Evolutionary conservation across 1,140 invertebrate genomes (phyloP).

Genomic region (Watersipora subatra): DNA sequence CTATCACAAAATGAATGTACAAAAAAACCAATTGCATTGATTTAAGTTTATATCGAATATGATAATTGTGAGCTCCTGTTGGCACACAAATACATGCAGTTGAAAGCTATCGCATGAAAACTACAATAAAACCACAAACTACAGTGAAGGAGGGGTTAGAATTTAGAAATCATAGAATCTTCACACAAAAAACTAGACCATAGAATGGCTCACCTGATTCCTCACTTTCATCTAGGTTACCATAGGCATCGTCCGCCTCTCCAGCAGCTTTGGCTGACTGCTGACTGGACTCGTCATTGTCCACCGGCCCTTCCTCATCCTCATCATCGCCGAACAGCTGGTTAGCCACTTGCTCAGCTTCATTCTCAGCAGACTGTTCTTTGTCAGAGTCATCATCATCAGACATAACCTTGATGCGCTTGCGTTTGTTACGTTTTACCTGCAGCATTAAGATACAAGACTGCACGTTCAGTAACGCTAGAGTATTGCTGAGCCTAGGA

Average conservation of each 20-base stretch:
- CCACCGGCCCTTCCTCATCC: slow-evolving; percentile 46
- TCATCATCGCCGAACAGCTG: slow-evolving; percentile 73
- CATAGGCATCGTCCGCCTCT: slow-evolving; percentile 46
- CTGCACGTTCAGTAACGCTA: slow-evolving; percentile 41
- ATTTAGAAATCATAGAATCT: neutral
- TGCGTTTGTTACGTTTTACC: slow-evolving; percentile 83
- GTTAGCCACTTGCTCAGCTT: slow-evolving; percentile 68
- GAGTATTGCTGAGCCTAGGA: too few species aligned
- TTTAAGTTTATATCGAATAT: too few species aligned
- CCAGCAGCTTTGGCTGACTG: slow-evolving; percentile 14
- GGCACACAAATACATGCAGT: too few species aligned
- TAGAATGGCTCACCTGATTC: slow-evolving; percentile 23
- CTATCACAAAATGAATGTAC: too few species aligned
- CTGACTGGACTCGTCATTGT: slow-evolving; percentile 49
- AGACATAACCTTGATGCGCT: slow-evolving; percentile 52
- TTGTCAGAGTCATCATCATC: slow-evolving; percentile 49
- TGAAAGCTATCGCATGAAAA: too few species aligned
- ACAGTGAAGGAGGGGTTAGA: neutral
- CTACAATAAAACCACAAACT: too few species aligned
- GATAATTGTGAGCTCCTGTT: too few species aligned
- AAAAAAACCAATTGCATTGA: neutral
- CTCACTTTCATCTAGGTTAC: slow-evolving; percentile 33
- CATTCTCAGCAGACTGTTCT: slow-evolving; percentile 49
- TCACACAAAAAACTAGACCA: neutral
- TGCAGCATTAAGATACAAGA: slow-evolving; percentile 37